Evolutionary conservation across 2,888 invertebrate species (phyloP).

Genomic region (Mythimna vitellina): DNA sequence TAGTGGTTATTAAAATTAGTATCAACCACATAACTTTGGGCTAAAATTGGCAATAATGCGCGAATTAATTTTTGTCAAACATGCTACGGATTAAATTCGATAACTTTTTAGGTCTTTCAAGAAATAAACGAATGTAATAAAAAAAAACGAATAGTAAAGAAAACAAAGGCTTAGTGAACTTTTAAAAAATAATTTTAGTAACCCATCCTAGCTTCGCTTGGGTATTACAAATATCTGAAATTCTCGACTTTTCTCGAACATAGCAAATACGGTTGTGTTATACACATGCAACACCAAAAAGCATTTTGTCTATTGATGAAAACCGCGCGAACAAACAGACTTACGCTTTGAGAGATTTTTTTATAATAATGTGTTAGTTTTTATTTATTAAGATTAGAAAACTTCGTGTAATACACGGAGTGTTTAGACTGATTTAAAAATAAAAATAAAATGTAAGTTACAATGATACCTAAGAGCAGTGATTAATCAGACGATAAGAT

Average conservation of each 20-base stretch:
- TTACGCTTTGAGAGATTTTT: too few species aligned
- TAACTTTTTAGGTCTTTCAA: neutral
- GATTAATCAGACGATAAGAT: neutral
- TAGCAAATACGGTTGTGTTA: too few species aligned
- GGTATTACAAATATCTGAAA: too few species aligned
- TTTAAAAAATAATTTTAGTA: neutral
- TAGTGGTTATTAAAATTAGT: neutral
- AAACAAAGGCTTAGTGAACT: neutral
- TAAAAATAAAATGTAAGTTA: neutral
- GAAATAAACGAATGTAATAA: neutral
- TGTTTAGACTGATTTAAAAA: too few species aligned
- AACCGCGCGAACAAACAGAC: too few species aligned
- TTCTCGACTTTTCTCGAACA: too few species aligned
- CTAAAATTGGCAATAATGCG: conserved; percentile 5
- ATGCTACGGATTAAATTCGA: neutral
- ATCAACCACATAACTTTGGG: conserved; percentile 1
- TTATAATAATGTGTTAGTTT: too few species aligned
- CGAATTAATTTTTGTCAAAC: conserved; percentile 4
- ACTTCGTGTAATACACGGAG: too few species aligned
- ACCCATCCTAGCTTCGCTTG: too few species aligned
- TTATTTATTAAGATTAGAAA: neutral
- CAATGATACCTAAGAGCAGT: neutral
- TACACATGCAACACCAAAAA: too few species aligned
- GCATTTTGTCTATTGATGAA: too few species aligned
- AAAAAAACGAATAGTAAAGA: neutral